A percentile compares a stretch with the other conserved stretches of the same genome.
Conservation (phyloP, 2,113 vertebrate genomes). For the Patagioenas fasciata region DNA sequence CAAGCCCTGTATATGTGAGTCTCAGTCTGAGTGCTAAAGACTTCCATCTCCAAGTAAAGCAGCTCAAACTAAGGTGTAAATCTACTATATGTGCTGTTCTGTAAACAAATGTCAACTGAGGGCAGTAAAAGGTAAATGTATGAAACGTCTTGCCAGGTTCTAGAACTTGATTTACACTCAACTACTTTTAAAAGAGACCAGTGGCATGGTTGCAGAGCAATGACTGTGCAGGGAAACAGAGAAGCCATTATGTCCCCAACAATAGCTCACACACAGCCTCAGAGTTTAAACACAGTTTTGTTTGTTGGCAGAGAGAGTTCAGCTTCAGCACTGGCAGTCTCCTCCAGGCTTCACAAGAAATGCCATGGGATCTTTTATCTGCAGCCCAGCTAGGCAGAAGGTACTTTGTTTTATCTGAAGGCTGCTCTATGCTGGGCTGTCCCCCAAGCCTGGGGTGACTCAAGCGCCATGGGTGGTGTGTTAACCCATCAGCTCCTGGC, state of each 20-base stretch:
- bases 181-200: conserved; percentile 24
- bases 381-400: conserved; percentile 38
- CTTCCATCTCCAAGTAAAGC: not conserved
- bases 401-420: conserved; percentile 46
- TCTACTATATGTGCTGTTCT: not conserved
- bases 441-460: not conserved
- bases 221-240: conserved; percentile 52
- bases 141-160: conserved; percentile 25
- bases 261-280: conserved; percentile 64
- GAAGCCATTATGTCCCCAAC: conserved; percentile 51
- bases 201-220: conserved; percentile 23
- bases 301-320: conserved; percentile 49
- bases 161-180: conserved; percentile 38
- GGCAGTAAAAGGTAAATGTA: conserved; percentile 9
- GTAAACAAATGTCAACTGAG: not conserved
- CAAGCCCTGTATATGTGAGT: not conserved
- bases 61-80: not conserved
- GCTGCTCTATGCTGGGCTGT: conserved; percentile 38
- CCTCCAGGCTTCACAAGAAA: conserved; percentile 46
- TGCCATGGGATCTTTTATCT: conserved; percentile 47
- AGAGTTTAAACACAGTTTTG: conserved; percentile 51
- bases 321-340: conserved; percentile 59
- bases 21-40: not conserved
- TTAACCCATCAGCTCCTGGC: conserved; percentile 15
- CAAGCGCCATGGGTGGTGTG: rapidly evolving